phyloP scores from a whole-genome alignment of 2,888 invertebrate genomes.

The Epinotia demarniana region DNA sequence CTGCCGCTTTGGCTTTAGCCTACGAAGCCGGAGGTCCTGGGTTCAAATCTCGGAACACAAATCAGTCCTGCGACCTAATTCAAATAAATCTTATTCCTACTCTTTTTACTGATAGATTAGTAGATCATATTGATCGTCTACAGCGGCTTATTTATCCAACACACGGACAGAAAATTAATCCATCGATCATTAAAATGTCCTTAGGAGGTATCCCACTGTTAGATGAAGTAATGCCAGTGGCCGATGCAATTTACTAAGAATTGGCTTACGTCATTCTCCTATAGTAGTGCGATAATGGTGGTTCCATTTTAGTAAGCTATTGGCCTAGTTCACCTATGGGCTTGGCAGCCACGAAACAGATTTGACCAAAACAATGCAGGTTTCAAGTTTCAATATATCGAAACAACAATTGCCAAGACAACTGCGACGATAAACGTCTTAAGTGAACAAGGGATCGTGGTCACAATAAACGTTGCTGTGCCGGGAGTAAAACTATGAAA shows the following conservation, averaged over 20 bases:
- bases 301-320: conserved; percentile 73
- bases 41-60: not conserved
- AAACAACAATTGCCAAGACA: conserved; percentile 36
- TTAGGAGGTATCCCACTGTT: conserved; percentile 66
- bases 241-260: conserved; percentile 62
- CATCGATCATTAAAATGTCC: conserved; percentile 60
- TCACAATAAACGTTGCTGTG: conserved; percentile 40
- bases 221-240: conserved; percentile 64
- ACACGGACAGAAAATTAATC: conserved; percentile 52
- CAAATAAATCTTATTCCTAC: not conserved
- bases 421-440: conserved; percentile 8
- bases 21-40: no score
- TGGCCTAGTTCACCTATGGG: conserved; percentile 71
- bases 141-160: conserved; percentile 45
- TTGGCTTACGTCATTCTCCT: conserved; percentile 70
- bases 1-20: no score
- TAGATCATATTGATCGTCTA: conserved; percentile 12
- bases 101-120: not conserved
- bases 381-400: conserved; percentile 38
- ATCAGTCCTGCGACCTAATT: not conserved
- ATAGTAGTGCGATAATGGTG: conserved; percentile 67
- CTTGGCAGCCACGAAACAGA: conserved; percentile 68
- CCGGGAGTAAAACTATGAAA: conserved; percentile 72
- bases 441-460: not conserved
- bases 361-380: conserved; percentile 64